These are phyloP conservation scores for Loris lydekkerianus DNA, from an alignment of 2,797 vertebrate genomes.

Conservation along the genomic window DNA sequence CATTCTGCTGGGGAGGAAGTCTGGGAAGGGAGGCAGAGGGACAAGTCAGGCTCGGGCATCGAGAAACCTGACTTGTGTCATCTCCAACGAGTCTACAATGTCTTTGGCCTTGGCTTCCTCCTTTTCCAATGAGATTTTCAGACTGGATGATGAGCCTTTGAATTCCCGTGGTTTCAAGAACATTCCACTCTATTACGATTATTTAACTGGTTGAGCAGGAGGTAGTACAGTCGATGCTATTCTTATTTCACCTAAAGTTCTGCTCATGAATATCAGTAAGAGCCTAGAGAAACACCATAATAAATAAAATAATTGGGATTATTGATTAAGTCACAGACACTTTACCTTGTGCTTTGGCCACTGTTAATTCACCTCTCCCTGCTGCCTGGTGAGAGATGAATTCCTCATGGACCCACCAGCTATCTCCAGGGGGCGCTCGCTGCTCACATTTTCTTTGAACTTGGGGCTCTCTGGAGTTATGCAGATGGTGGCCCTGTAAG, in stretches of 20 bases:
- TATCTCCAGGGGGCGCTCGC: neutral
- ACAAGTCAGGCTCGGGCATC: fast-evolving
- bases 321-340: neutral
- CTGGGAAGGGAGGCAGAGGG: neutral
- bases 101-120: neutral
- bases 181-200: neutral
- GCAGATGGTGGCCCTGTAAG: neutral
- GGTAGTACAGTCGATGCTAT: neutral
- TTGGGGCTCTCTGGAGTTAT: neutral
- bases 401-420: neutral
- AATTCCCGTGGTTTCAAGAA: neutral
- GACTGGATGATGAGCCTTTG: neutral
- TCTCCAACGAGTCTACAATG: neutral
- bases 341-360: neutral
- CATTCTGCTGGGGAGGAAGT: neutral
- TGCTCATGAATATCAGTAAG: neutral
- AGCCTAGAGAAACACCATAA: neutral
- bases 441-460: neutral
- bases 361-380: neutral
- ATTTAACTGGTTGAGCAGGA: neutral
- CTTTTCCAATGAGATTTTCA: neutral
- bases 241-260: slow-evolving; percentile 9
- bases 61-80: fast-evolving
- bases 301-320: neutral
- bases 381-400: neutral